A percentile compares a stretch with the other conserved stretches of the same genome.
phyloP scores from a whole-genome alignment of 2,113 vertebrate genomes.

The Myrmophylax atrothorax region DNA sequence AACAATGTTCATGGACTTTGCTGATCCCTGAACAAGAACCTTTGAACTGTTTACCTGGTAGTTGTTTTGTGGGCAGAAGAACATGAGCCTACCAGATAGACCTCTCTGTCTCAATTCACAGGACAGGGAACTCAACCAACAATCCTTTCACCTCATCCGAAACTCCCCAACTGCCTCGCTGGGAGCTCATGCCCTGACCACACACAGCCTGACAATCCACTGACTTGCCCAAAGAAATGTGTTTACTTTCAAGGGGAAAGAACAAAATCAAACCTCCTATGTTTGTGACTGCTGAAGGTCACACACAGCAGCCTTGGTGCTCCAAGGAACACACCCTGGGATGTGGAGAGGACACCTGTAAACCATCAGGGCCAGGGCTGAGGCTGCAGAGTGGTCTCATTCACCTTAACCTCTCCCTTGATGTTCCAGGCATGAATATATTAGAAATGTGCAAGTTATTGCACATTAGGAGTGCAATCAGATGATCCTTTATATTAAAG shows the following conservation, averaged over 20 bases:
- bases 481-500: background rate
- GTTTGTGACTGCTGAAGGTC: background rate
- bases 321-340: background rate
- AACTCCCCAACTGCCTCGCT: background rate
- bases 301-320: background rate
- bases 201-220: background rate
- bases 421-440: background rate
- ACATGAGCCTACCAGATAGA: background rate
- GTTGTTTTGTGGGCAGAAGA: background rate
- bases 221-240: fast-evolving
- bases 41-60: background rate
- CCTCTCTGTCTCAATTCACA: background rate
- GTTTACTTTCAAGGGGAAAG: background rate
- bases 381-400: background rate
- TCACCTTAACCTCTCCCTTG: background rate
- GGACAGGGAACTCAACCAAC: background rate
- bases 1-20: background rate
- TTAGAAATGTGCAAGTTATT: background rate
- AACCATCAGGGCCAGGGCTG: background rate
- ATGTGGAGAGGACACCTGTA: background rate
- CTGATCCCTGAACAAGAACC: background rate
- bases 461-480: background rate
- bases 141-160: background rate
- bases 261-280: background rate
- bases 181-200: background rate